phyloP scores from a whole-genome alignment of 1,140 invertebrate genomes.

The Aphelinus certus region DNA sequence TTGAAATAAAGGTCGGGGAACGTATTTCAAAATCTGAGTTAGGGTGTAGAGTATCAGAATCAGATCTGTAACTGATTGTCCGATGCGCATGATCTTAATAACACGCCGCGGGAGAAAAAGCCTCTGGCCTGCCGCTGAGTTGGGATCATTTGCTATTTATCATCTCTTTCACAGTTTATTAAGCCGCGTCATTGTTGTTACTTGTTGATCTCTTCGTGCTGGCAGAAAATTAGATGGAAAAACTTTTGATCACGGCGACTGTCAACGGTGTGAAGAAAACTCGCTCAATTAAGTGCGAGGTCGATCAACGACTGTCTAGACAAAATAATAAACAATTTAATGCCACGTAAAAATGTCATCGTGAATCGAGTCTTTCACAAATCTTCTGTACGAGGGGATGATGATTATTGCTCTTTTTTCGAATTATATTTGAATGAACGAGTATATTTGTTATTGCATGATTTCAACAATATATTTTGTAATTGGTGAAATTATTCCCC shows the following conservation, averaged over 20 bases:
- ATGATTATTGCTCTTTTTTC: no score
- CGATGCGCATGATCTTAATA: constrained; percentile 26
- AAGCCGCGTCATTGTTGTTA: constrained; percentile 32
- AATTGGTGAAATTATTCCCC: no score
- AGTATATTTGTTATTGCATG: no score
- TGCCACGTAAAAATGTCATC: no score
- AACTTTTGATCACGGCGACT: constrained; percentile 21
- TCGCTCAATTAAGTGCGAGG: constrained; percentile 26
- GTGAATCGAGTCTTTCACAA: no score
- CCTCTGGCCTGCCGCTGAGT: background rate
- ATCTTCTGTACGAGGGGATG: no score
- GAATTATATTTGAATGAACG: no score
- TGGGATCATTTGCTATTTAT: constrained; percentile 34
- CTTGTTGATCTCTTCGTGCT: constrained; percentile 22
- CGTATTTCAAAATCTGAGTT: constrained; percentile 30
- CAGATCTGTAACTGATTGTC: constrained; percentile 22
- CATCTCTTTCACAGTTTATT: constrained; percentile 37
- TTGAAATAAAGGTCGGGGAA: constrained; percentile 28
- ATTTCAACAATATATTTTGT: no score
- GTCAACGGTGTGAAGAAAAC: constrained; percentile 11
- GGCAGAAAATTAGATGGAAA: background rate
- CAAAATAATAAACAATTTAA: no score
- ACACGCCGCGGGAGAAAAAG: constrained; percentile 2
- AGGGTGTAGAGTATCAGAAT: constrained; percentile 13
- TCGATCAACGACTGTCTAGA: no score